These are phyloP conservation scores for Tachypleus tridentatus DNA, from an alignment of 1,140 invertebrate genomes.

Conservation along the genomic window DNA sequence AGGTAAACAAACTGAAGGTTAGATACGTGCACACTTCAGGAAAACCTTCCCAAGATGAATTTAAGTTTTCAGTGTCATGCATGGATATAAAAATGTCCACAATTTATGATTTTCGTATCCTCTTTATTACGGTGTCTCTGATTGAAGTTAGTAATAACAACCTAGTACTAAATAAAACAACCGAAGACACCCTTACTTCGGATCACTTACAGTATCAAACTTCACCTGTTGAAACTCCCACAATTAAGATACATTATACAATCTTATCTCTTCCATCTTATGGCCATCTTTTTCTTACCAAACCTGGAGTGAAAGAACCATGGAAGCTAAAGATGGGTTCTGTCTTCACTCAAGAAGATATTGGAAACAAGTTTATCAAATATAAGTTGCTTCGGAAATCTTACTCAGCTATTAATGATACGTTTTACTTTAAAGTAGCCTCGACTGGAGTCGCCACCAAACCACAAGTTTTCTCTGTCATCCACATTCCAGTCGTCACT, in stretches of 20 bases:
- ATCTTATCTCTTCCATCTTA: slow-evolving; percentile 32
- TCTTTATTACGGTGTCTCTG: slow-evolving; percentile 61
- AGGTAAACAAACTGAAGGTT: slow-evolving; percentile 47
- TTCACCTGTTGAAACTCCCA: slow-evolving; percentile 49
- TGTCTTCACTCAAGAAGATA: slow-evolving; percentile 69
- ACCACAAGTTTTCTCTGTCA: slow-evolving; percentile 47
- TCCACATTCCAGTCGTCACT: slow-evolving; percentile 36
- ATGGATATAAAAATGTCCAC: slow-evolving; percentile 47
- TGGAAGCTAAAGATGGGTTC: slow-evolving; percentile 42
- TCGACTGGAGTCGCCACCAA: slow-evolving; percentile 56
- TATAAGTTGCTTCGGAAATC: slow-evolving; percentile 53
- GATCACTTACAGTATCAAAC: slow-evolving; percentile 56
- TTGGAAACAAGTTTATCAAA: slow-evolving; percentile 50
- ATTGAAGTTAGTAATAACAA: slow-evolving; percentile 30
- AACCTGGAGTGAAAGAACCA: slow-evolving; percentile 4
- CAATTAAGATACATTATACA: slow-evolving; percentile 52
- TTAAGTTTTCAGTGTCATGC: slow-evolving; percentile 25
- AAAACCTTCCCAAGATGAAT: slow-evolving; percentile 22
- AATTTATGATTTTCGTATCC: slow-evolving; percentile 65
- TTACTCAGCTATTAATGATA: slow-evolving; percentile 63
- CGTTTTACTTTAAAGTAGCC: slow-evolving; percentile 55
- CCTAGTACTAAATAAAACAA: slow-evolving; percentile 50
- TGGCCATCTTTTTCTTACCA: slow-evolving; percentile 31
- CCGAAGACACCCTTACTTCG: slow-evolving; percentile 47
- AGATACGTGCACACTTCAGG: slow-evolving; percentile 32